A percentile compares a stretch with the other conserved stretches of the same genome.
phyloP scores from a whole-genome alignment of 2,888 invertebrate species.

The Watsonalla cultraria region DNA sequence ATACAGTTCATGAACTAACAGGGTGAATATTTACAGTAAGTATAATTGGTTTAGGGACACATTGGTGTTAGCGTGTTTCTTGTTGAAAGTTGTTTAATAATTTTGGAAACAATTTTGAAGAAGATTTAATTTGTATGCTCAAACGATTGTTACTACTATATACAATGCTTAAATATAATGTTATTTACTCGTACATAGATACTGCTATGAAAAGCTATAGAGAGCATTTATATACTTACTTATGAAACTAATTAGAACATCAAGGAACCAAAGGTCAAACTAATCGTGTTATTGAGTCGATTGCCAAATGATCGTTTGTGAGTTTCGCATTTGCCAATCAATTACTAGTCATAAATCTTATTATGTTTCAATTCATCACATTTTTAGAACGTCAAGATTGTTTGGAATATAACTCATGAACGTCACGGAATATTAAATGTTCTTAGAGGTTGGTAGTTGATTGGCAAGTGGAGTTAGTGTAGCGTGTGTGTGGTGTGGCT shows the following conservation, averaged over 20 bases:
- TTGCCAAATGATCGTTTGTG: constrained; percentile 35
- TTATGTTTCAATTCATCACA: constrained; percentile 17
- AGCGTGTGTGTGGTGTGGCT: constrained; percentile 22
- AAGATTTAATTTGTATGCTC: too few relatives aligned
- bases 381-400: background rate
- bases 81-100: background rate
- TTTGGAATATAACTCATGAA: background rate
- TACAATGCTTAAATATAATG: background rate
- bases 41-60: background rate
- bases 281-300: constrained; percentile 18
- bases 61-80: background rate
- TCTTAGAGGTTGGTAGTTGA: constrained; percentile 15
- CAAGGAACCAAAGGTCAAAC: constrained; percentile 20
- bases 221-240: background rate
- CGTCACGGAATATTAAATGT: background rate
- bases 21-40: constrained; percentile 8
- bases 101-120: background rate
- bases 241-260: constrained; percentile 8
- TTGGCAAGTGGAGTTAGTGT: constrained; percentile 37
- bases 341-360: constrained; percentile 26
- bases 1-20: constrained; percentile 36
- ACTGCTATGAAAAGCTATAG: background rate
- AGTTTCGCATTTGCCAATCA: constrained; percentile 40
- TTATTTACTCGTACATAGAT: background rate
- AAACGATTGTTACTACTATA: too few relatives aligned